Conservation (phyloP, 1,140 invertebrate species). For the Diorhabda sublineata region DNA sequence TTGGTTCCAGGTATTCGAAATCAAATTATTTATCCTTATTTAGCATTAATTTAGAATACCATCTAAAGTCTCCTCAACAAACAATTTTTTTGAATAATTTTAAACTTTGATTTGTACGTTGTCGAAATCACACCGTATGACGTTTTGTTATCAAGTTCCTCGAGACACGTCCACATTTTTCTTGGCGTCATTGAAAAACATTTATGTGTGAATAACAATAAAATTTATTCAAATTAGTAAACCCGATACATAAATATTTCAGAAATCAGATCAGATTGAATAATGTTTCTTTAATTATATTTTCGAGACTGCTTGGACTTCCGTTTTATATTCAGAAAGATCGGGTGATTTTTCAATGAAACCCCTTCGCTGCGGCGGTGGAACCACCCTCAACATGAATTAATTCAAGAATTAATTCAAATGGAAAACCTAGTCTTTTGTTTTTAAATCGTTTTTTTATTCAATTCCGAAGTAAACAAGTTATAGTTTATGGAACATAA, state of each 20-base stretch:
- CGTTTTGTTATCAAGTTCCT: background rate
- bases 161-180: background rate
- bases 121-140: background rate
- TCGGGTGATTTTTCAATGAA: background rate
- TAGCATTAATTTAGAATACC: too few species aligned
- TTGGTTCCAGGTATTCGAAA: too few species aligned
- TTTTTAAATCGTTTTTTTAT: too few species aligned
- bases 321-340: background rate
- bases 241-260: background rate
- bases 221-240: background rate
- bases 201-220: conserved; percentile 1
- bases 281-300: background rate
- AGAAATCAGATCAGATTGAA: background rate
- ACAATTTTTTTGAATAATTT: too few species aligned
- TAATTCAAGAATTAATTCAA: too few species aligned
- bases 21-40: too few species aligned
- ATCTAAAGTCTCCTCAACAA: too few species aligned
- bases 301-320: background rate
- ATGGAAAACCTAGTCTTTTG: too few species aligned
- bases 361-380: background rate
- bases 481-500: too few species aligned
- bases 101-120: background rate
- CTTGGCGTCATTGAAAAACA: background rate
- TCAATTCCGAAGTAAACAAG: too few species aligned
- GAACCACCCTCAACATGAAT: too few species aligned